A percentile compares a stretch with the other conserved stretches of the same genome.
phyloP scores from a whole-genome alignment of 2,888 invertebrate genomes.

The Zygothrica quintamaculata region DNA sequence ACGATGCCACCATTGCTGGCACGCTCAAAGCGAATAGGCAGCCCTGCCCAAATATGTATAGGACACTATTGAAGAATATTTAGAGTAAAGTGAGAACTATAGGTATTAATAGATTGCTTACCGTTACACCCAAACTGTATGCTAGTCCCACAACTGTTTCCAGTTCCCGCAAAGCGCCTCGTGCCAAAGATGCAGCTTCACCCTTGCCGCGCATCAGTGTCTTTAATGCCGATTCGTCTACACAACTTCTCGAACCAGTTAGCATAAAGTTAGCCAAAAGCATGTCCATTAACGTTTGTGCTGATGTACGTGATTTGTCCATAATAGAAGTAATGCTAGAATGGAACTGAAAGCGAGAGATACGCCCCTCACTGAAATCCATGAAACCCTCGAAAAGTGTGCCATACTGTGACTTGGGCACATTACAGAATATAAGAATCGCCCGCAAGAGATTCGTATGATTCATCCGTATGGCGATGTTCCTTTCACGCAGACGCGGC shows the following conservation, averaged over 20 bases:
- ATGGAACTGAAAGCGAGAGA: slow-evolving; percentile 90
- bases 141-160: slow-evolving; percentile 90
- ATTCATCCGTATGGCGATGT: slow-evolving; percentile 90
- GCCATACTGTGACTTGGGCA: slow-evolving; percentile 88
- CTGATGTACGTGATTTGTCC: slow-evolving; percentile 85
- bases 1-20: slow-evolving; percentile 86
- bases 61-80: slow-evolving; percentile 86
- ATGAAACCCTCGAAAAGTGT: slow-evolving; percentile 80
- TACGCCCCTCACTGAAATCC: slow-evolving; percentile 86
- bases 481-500: slow-evolving; percentile 87
- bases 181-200: slow-evolving; percentile 88
- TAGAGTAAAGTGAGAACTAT: background rate
- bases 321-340: slow-evolving; percentile 88
- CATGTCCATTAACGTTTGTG: slow-evolving; percentile 81
- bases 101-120: slow-evolving; percentile 81
- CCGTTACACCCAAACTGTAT: slow-evolving; percentile 90
- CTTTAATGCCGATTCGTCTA: slow-evolving; percentile 81
- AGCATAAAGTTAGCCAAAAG: slow-evolving; percentile 80
- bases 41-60: slow-evolving; percentile 85
- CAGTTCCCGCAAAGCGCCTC: slow-evolving; percentile 90
- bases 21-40: slow-evolving; percentile 86
- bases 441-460: slow-evolving; percentile 91
- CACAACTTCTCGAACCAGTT: slow-evolving; percentile 78
- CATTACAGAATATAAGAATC: slow-evolving; percentile 91
- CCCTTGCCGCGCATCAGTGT: slow-evolving; percentile 89